Conservation (phyloP, 2,113 vertebrate species). For the Bolborhynchus lineola region DNA sequence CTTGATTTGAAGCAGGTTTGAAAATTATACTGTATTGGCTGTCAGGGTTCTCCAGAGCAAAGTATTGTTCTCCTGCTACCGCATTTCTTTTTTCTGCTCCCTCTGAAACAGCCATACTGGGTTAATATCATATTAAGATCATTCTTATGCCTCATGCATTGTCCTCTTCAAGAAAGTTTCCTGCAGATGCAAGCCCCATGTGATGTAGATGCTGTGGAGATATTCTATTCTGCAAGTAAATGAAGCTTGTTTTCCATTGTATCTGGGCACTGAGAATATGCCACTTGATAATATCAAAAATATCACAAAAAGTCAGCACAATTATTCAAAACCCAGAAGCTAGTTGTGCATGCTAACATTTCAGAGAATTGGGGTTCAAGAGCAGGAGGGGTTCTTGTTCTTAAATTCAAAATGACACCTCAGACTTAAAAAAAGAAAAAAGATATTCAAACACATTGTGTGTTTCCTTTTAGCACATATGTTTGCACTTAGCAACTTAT, state of each 20-base stretch:
- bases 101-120: not conserved
- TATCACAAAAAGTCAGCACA: not conserved
- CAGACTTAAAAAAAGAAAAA: not conserved
- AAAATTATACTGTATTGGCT: not conserved
- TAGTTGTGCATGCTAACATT: not conserved
- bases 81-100: not conserved
- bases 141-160: not conserved
- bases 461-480: not conserved
- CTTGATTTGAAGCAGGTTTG: slow-evolving; percentile 25
- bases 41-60: not conserved
- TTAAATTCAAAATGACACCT: not conserved
- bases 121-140: not conserved
- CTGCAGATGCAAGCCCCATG: not conserved
- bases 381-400: not conserved
- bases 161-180: not conserved
- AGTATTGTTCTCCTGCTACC: not conserved
- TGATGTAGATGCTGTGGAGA: not conserved
- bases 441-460: not conserved
- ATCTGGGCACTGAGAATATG: not conserved
- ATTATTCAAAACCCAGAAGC: not conserved
- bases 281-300: not conserved
- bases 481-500: not conserved
- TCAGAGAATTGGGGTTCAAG: not conserved
- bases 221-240: not conserved
- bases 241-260: not conserved